A percentile compares a stretch with the other conserved stretches of the same genome.
These are phyloP conservation scores for Hyperoplus lanceolatus DNA, from an alignment of 2,797 vertebrate genomes.

Conservation along the genomic window DNA sequence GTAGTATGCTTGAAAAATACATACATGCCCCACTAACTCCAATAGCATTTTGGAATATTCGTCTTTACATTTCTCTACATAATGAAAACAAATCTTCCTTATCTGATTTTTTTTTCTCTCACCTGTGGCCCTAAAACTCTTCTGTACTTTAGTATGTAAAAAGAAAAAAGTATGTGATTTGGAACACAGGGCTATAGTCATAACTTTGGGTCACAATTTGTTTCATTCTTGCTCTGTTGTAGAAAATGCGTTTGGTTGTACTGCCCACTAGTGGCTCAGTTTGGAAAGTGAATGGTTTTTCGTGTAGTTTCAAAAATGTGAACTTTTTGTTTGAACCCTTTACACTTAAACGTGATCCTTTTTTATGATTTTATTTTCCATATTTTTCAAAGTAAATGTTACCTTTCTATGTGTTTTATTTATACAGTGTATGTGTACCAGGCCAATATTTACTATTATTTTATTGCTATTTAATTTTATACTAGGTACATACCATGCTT, in stretches of 20 bases:
- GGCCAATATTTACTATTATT: conserved; percentile 59
- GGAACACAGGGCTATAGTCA: too few species aligned
- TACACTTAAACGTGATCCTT: conserved; percentile 13
- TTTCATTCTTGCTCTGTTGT: conserved; percentile 3
- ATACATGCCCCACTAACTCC: too few species aligned
- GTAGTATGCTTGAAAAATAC: too few species aligned
- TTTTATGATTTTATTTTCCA: conserved; percentile 52
- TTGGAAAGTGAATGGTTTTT: conserved; percentile 33
- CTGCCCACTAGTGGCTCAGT: conserved; percentile 67
- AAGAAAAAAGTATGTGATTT: too few species aligned
- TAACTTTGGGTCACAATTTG: neutral
- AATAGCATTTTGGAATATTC: too few species aligned
- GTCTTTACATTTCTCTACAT: too few species aligned
- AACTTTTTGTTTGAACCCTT: conserved; percentile 35
- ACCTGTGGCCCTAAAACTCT: too few species aligned
- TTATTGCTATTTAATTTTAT: conserved; percentile 81
- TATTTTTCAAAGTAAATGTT: conserved; percentile 46
- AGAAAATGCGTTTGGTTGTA: conserved; percentile 37
- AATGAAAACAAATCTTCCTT: too few species aligned
- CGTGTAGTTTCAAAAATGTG: conserved; percentile 50
- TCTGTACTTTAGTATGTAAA: too few species aligned
- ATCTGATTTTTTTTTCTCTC: too few species aligned
- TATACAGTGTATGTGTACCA: conserved; percentile 65
- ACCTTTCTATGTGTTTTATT: conserved; percentile 63
- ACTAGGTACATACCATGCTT: conserved; percentile 74